These are phyloP conservation scores for Diabrotica balteata DNA, from an alignment of 2,888 invertebrate genomes.

Conservation along the genomic window DNA sequence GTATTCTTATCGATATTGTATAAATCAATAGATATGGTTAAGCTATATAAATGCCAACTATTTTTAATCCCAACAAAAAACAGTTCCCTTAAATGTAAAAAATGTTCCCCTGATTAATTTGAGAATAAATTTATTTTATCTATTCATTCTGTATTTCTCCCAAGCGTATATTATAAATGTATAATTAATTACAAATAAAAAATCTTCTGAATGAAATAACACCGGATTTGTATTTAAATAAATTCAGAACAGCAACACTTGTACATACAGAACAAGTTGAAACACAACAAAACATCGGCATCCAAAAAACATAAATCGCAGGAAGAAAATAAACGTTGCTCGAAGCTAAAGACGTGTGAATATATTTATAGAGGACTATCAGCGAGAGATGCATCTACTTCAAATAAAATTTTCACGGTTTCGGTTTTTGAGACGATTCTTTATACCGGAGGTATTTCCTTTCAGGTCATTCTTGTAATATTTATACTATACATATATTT, in stretches of 20 bases:
- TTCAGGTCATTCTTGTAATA: too few species aligned
- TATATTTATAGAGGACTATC: constrained; percentile 21
- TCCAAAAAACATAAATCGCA: constrained; percentile 29
- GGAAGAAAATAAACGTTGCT: constrained; percentile 27
- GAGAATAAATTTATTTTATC: neutral
- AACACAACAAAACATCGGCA: constrained; percentile 12
- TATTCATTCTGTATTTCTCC: too few species aligned
- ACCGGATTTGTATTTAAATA: constrained; percentile 30
- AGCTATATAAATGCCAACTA: too few species aligned
- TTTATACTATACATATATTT: too few species aligned
- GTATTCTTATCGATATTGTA: too few species aligned
- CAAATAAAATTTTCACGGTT: constrained; percentile 11
- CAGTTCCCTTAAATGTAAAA: neutral
- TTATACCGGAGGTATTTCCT: neutral
- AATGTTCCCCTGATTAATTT: constrained; percentile 1
- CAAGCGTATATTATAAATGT: neutral
- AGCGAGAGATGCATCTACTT: constrained; percentile 7
- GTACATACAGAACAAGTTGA: constrained; percentile 15
- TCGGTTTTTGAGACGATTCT: neutral
- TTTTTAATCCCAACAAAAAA: too few species aligned
- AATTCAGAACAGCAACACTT: constrained; percentile 24
- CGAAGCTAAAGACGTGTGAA: constrained; percentile 12
- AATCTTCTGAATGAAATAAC: constrained; percentile 9
- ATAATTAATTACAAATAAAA: constrained; percentile 11
- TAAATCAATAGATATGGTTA: too few species aligned